Conservation (phyloP, 1,140 invertebrate genomes). For the Latrodectus geometricus region DNA sequence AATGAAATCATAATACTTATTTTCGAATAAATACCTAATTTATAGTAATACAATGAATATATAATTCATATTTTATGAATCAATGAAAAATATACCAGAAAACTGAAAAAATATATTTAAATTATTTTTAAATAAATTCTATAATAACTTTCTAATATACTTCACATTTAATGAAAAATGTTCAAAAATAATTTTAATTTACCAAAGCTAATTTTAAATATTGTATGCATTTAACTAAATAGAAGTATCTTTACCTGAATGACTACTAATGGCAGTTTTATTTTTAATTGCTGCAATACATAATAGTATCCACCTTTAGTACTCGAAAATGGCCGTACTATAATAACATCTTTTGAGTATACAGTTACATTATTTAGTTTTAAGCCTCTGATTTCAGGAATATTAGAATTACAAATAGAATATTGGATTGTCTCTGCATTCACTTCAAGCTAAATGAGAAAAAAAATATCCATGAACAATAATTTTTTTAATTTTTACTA, state of each 20-base stretch:
- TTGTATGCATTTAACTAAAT: not conserved
- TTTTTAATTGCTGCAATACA: slow-evolving; percentile 82
- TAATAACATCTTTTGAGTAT: slow-evolving; percentile 81
- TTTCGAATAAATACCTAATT: too few species aligned
- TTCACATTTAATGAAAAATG: too few species aligned
- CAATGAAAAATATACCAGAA: too few species aligned
- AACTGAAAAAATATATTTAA: too few species aligned
- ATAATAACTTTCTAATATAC: too few species aligned
- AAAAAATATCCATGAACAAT: not conserved
- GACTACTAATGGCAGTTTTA: slow-evolving; percentile 82
- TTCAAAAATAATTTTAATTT: too few species aligned
- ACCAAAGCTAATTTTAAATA: not conserved
- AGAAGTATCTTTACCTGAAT: slow-evolving; percentile 76
- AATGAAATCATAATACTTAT: too few species aligned
- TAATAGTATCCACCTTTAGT: slow-evolving; percentile 81
- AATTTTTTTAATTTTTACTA: too few species aligned
- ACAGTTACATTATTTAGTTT: slow-evolving; percentile 77
- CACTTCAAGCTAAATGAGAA: slow-evolving; percentile 72
- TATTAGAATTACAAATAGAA: slow-evolving; percentile 79
- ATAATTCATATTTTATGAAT: too few species aligned
- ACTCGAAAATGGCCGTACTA: slow-evolving; percentile 78
- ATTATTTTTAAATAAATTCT: too few species aligned
- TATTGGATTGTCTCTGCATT: slow-evolving; percentile 71
- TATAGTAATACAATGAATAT: too few species aligned
- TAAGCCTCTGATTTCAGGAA: slow-evolving; percentile 72